These are phyloP conservation scores for Exephanes ischioxanthus DNA, from an alignment of 2,888 invertebrate genomes.

Conservation along the genomic window DNA sequence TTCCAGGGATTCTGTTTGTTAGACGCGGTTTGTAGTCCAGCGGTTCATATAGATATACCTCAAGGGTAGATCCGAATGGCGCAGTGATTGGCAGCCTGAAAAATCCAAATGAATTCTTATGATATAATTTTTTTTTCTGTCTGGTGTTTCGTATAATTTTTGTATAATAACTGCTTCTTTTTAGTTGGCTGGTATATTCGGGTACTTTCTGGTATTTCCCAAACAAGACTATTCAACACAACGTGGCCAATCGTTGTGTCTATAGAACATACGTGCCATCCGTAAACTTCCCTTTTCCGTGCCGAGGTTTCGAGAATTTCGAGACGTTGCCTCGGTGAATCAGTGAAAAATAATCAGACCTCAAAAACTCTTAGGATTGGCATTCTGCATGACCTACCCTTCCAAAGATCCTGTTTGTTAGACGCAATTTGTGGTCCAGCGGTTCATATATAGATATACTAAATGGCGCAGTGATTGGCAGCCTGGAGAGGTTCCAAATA, in stretches of 20 bases:
- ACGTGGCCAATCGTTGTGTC: background rate
- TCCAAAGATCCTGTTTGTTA: constrained; percentile 2
- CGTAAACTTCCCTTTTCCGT: background rate
- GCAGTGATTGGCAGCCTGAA: too few relatives aligned
- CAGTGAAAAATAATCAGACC: constrained; percentile 55
- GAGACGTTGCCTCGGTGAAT: constrained; percentile 1
- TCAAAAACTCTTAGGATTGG: constrained; percentile 31
- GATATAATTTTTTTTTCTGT: background rate
- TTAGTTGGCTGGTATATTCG: too few relatives aligned
- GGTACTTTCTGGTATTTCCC: too few relatives aligned
- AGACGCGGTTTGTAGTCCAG: background rate
- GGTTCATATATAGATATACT: background rate
- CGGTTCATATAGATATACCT: background rate
- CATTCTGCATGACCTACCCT: background rate
- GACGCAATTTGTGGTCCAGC: background rate
- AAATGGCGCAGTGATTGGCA: too few relatives aligned
- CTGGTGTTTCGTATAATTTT: background rate
- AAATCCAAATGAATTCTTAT: background rate
- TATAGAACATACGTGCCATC: background rate
- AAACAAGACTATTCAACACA: background rate
- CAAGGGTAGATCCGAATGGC: background rate
- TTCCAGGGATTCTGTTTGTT: background rate
- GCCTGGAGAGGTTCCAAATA: background rate
- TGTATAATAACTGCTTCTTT: background rate
- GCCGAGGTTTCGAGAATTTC: background rate